Evolutionary conservation across 2,797 vertebrate species (phyloP).

Genomic region (Graptemys geographica): DNA sequence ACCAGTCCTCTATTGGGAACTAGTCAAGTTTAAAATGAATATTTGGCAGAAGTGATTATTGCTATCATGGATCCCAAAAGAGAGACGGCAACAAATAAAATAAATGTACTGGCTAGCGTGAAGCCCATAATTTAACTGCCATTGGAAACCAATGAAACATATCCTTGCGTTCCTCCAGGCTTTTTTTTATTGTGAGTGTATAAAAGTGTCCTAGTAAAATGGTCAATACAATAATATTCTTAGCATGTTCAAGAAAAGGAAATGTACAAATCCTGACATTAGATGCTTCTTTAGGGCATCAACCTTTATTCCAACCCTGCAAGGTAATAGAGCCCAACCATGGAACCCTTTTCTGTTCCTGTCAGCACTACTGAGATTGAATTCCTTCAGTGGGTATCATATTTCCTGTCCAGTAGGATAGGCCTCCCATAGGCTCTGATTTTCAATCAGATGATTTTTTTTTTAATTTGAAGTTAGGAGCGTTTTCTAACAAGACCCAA

Average conservation of each 20-base stretch:
- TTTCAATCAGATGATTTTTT: neutral
- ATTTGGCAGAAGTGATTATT: neutral
- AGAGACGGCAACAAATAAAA: neutral
- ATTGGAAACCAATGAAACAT: neutral
- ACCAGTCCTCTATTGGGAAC: neutral
- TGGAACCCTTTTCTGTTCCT: neutral
- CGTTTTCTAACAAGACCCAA: neutral
- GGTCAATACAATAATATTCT: neutral
- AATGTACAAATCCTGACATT: neutral
- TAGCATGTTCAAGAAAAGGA: neutral
- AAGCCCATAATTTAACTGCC: neutral
- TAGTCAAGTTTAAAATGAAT: neutral
- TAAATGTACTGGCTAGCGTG: neutral
- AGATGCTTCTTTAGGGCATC: neutral
- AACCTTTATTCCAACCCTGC: neutral
- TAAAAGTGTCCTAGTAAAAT: neutral
- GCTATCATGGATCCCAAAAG: neutral
- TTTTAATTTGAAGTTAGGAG: neutral
- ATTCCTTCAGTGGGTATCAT: rapidly evolving
- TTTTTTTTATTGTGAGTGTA: neutral
- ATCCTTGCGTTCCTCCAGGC: neutral
- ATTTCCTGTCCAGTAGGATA: neutral
- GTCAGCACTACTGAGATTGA: neutral
- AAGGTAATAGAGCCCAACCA: neutral
- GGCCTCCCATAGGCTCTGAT: neutral